Conservation (phyloP, 1,140 invertebrate genomes). For the Calliphora vicina region DNA sequence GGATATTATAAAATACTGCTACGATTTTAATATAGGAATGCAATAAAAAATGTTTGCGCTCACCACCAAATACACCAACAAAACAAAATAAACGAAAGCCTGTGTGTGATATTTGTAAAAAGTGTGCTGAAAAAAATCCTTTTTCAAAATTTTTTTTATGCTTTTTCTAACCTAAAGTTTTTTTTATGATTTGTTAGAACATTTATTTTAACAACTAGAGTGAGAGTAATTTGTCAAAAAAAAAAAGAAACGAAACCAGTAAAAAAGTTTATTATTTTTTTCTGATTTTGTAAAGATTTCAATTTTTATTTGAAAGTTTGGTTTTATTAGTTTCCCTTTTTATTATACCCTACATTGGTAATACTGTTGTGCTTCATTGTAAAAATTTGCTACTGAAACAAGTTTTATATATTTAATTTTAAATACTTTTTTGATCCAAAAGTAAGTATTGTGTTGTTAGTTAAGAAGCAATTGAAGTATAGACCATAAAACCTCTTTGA, state of each 20-base stretch:
- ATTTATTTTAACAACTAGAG: conserved; percentile 26
- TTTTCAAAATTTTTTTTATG: background rate
- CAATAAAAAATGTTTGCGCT: conserved; percentile 8
- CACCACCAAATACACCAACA: background rate
- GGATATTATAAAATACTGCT: conserved; percentile 25
- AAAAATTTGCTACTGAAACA: no score
- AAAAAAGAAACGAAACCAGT: background rate
- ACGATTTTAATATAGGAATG: conserved; percentile 29
- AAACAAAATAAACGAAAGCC: background rate
- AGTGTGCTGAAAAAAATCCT: background rate
- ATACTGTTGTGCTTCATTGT: no score
- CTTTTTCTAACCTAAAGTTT: conserved; percentile 10
- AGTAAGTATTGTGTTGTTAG: no score
- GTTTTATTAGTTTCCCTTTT: conserved; percentile 2
- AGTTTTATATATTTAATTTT: no score
- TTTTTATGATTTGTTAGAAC: conserved; percentile 30
- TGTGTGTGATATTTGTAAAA: conserved; percentile 1
- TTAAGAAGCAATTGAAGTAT: no score
- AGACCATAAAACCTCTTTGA: no score
- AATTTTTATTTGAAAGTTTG: background rate
- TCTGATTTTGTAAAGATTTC: background rate
- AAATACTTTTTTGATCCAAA: no score
- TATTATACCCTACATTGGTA: background rate
- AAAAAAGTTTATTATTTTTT: background rate
- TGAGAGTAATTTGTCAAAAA: conserved; percentile 33